Evolutionary conservation across 2,113 vertebrate genomes (phyloP).

Genomic region (Labeo catla): DNA sequence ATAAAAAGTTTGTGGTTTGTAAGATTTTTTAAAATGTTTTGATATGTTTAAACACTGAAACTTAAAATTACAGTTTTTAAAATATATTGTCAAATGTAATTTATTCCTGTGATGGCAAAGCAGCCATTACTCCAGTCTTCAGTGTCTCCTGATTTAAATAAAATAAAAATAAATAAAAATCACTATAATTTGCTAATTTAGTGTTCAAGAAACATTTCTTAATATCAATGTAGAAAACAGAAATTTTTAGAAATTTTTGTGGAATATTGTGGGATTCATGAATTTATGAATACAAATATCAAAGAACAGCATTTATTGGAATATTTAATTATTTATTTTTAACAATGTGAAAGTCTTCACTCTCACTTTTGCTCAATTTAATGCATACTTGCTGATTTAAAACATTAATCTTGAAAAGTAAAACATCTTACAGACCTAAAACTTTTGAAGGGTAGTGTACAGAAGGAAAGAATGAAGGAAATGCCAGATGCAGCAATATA

Average conservation of each 20-base stretch:
- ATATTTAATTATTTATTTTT: background rate
- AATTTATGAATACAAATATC: background rate
- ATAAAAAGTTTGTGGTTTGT: background rate
- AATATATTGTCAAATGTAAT: background rate
- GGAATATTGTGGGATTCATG: background rate
- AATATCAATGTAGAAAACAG: background rate
- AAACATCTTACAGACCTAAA: background rate
- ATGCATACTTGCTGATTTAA: background rate
- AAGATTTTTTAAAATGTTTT: background rate
- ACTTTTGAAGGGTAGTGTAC: background rate
- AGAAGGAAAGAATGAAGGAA: background rate
- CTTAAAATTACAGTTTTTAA: background rate
- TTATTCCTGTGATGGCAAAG: background rate
- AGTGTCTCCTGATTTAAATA: background rate
- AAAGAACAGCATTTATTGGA: background rate
- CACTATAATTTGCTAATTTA: background rate
- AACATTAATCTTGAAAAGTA: background rate
- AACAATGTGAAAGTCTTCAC: background rate
- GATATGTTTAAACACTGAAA: background rate
- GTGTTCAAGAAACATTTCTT: background rate
- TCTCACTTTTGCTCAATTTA: background rate
- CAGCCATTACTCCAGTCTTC: background rate
- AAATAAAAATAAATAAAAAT: background rate
- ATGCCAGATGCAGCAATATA: background rate
- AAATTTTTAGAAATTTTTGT: background rate